Conservation (phyloP, 2,113 vertebrate genomes). For the Xiphophorus hellerii region DNA sequence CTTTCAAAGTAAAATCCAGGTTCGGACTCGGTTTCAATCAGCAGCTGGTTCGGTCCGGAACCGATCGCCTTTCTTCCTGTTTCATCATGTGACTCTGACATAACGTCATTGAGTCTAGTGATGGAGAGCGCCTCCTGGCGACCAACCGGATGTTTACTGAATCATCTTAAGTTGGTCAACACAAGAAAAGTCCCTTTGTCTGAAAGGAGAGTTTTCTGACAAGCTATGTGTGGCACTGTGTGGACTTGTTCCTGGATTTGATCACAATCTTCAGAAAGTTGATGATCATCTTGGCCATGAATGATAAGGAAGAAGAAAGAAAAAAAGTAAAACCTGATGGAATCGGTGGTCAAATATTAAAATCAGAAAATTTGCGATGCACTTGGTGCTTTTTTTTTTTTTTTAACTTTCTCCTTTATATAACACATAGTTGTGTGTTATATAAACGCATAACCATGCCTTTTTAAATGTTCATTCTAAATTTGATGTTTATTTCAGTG, state of each 20-base stretch:
- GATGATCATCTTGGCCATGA: slow-evolving; percentile 93
- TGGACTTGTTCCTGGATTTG: slow-evolving; percentile 95
- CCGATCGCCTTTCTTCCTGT: slow-evolving; percentile 20
- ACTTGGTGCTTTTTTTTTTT: slow-evolving; percentile 79
- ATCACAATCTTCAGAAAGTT: slow-evolving; percentile 96
- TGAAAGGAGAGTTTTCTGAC: no score
- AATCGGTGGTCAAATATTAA: slow-evolving; percentile 56
- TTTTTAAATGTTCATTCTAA: no score
- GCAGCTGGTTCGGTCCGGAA: not conserved
- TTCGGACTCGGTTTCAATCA: not conserved
- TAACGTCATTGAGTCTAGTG: not conserved
- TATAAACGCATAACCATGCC: no score
- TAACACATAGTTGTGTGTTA: no score
- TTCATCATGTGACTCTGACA: slow-evolving; percentile 37
- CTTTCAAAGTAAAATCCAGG: slow-evolving; percentile 31
- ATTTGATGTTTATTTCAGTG: no score
- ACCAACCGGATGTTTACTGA: not conserved
- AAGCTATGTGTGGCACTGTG: slow-evolving; percentile 82
- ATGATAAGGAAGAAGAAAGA: slow-evolving; percentile 95
- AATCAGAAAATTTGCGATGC: slow-evolving; percentile 76
- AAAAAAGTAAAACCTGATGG: slow-evolving; percentile 80
- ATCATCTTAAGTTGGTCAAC: no score
- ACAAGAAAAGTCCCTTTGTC: no score
- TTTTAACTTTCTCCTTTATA: slow-evolving; percentile 74
- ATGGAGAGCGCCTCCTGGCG: not conserved